phyloP scores from a whole-genome alignment of 2,797 vertebrate genomes.

The Macroramphosus scolopax region DNA sequence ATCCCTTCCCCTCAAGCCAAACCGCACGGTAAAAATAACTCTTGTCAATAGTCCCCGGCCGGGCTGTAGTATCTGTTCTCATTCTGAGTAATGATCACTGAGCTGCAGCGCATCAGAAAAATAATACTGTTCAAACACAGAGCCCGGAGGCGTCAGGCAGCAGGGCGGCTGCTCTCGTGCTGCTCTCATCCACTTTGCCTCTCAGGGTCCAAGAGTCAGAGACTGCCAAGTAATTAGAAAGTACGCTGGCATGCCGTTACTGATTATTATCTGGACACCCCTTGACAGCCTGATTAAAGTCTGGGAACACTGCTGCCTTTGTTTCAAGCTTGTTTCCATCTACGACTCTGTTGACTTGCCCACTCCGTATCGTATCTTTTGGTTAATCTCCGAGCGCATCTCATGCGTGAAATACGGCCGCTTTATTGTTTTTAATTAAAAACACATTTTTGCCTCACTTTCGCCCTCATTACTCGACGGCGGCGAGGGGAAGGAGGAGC shows the following conservation, averaged over 20 bases:
- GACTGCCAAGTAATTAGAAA: constrained; percentile 53
- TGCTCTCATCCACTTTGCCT: constrained; percentile 45
- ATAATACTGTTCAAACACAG: constrained; percentile 34
- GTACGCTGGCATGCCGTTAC: constrained; percentile 27
- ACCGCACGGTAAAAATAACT: constrained; percentile 46
- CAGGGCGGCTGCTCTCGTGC: constrained; percentile 18
- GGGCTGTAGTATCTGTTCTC: constrained; percentile 40
- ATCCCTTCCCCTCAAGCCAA: constrained; percentile 38
- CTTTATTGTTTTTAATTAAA: constrained; percentile 70
- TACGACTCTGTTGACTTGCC: constrained; percentile 40
- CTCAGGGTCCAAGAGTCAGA: constrained; percentile 41
- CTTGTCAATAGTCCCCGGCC: constrained; percentile 47
- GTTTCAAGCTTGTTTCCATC: constrained; percentile 14
- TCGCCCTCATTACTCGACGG: constrained; percentile 48
- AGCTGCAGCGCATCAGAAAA: constrained; percentile 36
- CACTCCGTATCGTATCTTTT: constrained; percentile 28
- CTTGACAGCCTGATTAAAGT: constrained; percentile 49
- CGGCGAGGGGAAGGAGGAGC: constrained; percentile 5
- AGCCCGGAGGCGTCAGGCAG: constrained; percentile 38
- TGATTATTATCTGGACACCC: constrained; percentile 48
- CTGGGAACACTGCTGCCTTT: constrained; percentile 15
- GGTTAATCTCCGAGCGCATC: constrained; percentile 33
- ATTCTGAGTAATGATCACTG: constrained; percentile 62
- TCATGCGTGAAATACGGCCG: constrained; percentile 40
- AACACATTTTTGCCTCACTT: constrained; percentile 65